Evolutionary conservation across 1,140 invertebrate species (phyloP).

Genomic region (Schlechtendalia chinensis): DNA sequence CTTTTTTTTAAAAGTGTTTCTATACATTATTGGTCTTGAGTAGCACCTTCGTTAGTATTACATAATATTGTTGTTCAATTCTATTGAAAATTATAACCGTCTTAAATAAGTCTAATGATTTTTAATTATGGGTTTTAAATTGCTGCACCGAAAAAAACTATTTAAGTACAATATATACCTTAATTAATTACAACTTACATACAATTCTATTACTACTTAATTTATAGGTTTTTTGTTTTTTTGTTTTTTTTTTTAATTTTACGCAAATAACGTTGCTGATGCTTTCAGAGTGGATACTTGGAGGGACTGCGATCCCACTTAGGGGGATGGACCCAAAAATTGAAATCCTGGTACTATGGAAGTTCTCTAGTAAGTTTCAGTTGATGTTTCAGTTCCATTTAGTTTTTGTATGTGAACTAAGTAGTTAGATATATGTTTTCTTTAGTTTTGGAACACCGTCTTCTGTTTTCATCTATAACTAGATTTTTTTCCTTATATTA

Average conservation of each 20-base stretch:
- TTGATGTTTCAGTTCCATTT: constrained; percentile 47
- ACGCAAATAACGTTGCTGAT: constrained; percentile 40
- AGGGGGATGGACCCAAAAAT: constrained; percentile 88
- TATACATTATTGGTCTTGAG: constrained; percentile 37
- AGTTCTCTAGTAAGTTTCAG: constrained; percentile 84
- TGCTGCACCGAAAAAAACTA: not conserved
- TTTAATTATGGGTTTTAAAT: not conserved
- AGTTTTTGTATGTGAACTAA: constrained; percentile 48
- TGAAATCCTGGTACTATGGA: constrained; percentile 92
- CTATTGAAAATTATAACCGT: not conserved
- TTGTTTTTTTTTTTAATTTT: not conserved
- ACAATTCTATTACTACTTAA: constrained; percentile 33
- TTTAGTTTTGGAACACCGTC: constrained; percentile 36
- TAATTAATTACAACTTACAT: not conserved
- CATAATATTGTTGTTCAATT: not conserved
- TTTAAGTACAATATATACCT: not conserved
- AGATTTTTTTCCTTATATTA: constrained; percentile 34
- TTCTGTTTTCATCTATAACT: constrained; percentile 37
- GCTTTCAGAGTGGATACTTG: constrained; percentile 80
- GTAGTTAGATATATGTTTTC: constrained; percentile 48
- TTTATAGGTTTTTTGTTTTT: constrained; percentile 3
- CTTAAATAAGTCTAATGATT: not conserved
- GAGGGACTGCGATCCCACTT: constrained; percentile 85
- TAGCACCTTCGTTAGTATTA: not conserved
- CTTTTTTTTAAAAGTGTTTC: no score